Percentiles rank a stretch among this genome's conserved stretches.
These are phyloP conservation scores for Cololabis saira DNA, from an alignment of 2,113 vertebrate genomes.

Conservation along the genomic window DNA sequence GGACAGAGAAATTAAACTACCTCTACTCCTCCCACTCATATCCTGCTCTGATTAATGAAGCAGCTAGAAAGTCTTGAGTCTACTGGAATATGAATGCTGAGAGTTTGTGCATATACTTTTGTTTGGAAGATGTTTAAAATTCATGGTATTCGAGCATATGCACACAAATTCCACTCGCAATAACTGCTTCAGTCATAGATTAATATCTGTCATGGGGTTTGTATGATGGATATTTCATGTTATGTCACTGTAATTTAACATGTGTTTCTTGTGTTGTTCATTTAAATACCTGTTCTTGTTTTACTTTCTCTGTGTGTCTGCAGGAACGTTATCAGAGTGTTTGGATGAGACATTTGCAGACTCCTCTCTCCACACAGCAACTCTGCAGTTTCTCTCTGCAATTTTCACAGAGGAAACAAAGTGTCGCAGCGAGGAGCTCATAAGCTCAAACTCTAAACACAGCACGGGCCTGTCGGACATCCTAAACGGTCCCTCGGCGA, in stretches of 20 bases:
- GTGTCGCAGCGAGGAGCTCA: slow-evolving; percentile 48
- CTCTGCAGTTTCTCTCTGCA: slow-evolving; percentile 88
- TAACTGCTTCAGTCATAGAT: slow-evolving; percentile 35
- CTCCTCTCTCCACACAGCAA: slow-evolving; percentile 75
- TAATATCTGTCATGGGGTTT: slow-evolving; percentile 46
- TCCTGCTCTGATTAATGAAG: slow-evolving; percentile 63
- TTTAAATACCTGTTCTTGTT: slow-evolving; percentile 22
- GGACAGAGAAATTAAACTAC: slow-evolving; percentile 46
- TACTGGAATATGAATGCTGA: slow-evolving; percentile 69
- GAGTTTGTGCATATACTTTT: slow-evolving; percentile 51
- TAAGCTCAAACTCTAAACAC: slow-evolving; percentile 4
- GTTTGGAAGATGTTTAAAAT: slow-evolving; percentile 27
- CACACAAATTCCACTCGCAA: slow-evolving; percentile 17
- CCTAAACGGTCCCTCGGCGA: slow-evolving; percentile 77
- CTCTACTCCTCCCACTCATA: slow-evolving; percentile 46
- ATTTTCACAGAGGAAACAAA: slow-evolving; percentile 88
- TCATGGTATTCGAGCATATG: slow-evolving; percentile 23
- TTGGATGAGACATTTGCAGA: slow-evolving; percentile 67
- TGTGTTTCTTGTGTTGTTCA: slow-evolving; percentile 32
- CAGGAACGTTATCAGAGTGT: slow-evolving; percentile 87
- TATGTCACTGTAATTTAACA: slow-evolving; percentile 2
- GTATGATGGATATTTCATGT: slow-evolving; percentile 35
- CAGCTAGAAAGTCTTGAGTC: slow-evolving; percentile 60
- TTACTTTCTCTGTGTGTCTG: slow-evolving; percentile 24
- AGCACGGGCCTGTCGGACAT: slow-evolving; percentile 71